Percentiles rank a stretch among this genome's conserved stretches.
Conservation (phyloP, 2,888 invertebrate species). For the Hypolimnas misippus region DNA sequence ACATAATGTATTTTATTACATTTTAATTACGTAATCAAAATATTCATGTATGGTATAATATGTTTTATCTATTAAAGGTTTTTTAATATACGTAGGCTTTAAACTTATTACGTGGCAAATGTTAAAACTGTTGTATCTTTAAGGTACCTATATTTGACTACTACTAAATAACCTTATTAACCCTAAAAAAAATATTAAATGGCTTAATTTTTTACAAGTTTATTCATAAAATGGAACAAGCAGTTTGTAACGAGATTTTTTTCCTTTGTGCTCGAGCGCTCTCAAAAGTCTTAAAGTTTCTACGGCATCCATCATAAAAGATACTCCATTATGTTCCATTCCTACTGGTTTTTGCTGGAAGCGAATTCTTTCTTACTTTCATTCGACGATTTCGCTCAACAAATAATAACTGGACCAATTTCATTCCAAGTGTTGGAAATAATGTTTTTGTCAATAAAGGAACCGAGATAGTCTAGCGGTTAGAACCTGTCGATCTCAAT, state of each 20-base stretch:
- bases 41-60: no score
- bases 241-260: constrained; percentile 13
- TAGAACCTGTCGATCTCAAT: no score
- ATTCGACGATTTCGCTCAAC: neutral
- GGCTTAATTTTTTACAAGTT: neutral
- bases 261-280: constrained; percentile 18
- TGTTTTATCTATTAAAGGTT: no score
- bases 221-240: constrained; percentile 5
- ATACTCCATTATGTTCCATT: constrained; percentile 13
- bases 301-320: constrained; percentile 18
- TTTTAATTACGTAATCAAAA: no score
- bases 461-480: no score
- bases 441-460: neutral
- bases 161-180: no score
- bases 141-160: no score
- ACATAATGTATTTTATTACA: no score
- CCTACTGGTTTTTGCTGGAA: neutral
- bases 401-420: neutral
- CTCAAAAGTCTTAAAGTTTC: constrained; percentile 12
- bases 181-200: neutral
- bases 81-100: no score
- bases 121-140: no score
- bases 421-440: neutral
- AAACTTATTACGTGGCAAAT: no score
- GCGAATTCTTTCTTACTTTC: neutral